Evolutionary conservation across 2,113 vertebrate genomes (phyloP).

Genomic region (Egretta garzetta): DNA sequence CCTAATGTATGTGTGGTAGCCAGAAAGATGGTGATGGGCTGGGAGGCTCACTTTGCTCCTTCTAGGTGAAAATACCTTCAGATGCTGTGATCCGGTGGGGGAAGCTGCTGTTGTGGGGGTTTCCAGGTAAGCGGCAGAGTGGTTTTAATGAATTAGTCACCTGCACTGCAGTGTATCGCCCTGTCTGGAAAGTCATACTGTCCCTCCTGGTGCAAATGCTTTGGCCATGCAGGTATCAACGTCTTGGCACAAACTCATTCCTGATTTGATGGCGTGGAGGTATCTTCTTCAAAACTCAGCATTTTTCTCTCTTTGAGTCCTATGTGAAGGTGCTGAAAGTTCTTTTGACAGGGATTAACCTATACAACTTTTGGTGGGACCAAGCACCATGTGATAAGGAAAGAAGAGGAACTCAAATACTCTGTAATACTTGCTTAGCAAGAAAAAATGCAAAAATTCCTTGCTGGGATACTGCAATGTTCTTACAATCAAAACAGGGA

Average conservation of each 20-base stretch:
- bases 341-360: background rate
- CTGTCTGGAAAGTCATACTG: too few relatives aligned
- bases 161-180: background rate
- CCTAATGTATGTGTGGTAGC: background rate
- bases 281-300: background rate
- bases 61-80: background rate
- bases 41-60: background rate
- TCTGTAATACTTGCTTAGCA: background rate
- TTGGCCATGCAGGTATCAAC: background rate
- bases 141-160: background rate
- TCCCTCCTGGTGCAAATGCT: background rate
- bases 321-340: background rate
- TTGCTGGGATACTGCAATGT: background rate
- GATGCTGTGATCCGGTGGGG: background rate
- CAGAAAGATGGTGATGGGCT: background rate
- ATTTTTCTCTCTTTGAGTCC: background rate
- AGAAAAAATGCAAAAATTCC: background rate
- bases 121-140: background rate
- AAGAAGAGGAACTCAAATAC: background rate
- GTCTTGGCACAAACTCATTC: background rate
- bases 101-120: rapidly evolving
- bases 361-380: background rate
- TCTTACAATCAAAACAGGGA: background rate
- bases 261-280: background rate
- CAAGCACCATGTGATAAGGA: background rate